Evolutionary conservation across 35 echinoderm and acorn worm species (phyloP), one percentile per base, ranked within the genome.

Genomic region (Hemicentrotus pulcherrimus): DNA sequence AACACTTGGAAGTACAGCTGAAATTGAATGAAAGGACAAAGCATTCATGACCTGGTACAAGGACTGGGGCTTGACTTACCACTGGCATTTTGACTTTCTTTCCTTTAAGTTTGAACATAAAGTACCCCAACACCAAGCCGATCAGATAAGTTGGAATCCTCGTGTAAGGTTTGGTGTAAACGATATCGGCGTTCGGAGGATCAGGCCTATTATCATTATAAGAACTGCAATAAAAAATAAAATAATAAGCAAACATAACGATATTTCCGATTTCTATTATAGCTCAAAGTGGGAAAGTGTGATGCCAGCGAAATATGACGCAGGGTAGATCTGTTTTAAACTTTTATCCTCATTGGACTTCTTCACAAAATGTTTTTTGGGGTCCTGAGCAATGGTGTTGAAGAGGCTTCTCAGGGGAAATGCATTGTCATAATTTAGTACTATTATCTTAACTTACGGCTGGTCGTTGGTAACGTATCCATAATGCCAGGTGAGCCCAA

Each of bases 111-210:
- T 95, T 91, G n/a, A 60, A 95, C n/a, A 95, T 41, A 12, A 91
- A 24, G 41, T 95, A 95, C 4, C 95, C 95, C 1, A 95, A n/a
- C 15, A 70, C 33, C n/a, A 95, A 91, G 19, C 95, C 95, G 35
- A 71, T n/a, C 11, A 95, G 95, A 33, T 95, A 95, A 59, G 95
- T 86, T 16, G 87, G 95, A 33, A 95, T 95, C 2, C 95, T 33
- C 9, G 86, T 47, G 89, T 95, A 95, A 6, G 88, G 88, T 55
- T 91, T 95, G 28, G 24, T 52, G 87, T 95, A 95, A 4, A 85
- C n/a, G 28, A 16, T 12, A 30, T 95, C 89, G 31, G 48, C 87
- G n/a, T 50, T 46, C 31, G 87, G 48, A 35, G 46, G 50, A 41
- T 91, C 46, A 31, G 55, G 32, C 11, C 18, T 24, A 18, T 47